phyloP scores from a whole-genome alignment of 1,140 invertebrate species.

The Eriocheir sinensis region DNA sequence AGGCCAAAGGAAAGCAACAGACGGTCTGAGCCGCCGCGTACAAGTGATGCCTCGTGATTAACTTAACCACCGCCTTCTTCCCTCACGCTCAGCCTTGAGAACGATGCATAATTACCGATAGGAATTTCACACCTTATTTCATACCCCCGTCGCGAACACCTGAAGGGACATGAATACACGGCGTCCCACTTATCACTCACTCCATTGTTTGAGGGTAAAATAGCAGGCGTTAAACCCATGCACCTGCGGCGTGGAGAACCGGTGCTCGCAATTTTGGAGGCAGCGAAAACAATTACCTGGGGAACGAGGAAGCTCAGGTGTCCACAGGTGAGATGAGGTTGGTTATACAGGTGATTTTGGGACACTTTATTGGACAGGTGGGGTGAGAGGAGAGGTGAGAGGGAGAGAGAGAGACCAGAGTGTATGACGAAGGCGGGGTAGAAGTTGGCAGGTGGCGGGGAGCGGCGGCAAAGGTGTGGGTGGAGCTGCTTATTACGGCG shows the following conservation, averaged over 20 bases:
- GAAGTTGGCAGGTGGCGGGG: not conserved
- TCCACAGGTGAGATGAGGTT: not conserved
- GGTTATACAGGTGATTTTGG: not conserved
- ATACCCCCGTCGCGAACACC: not conserved
- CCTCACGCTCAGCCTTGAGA: not conserved
- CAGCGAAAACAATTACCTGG: not conserved
- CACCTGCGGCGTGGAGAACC: not conserved
- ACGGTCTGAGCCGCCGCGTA: too few species aligned
- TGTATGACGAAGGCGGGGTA: not conserved
- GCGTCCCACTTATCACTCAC: not conserved
- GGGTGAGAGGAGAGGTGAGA: not conserved
- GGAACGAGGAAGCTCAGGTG: not conserved
- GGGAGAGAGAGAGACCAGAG: not conserved
- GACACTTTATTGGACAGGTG: not conserved
- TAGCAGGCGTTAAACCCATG: not conserved
- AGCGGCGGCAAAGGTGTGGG: not conserved
- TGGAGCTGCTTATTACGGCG: not conserved
- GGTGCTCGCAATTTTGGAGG: not conserved
- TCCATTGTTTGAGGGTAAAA: not conserved
- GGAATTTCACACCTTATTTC: constrained; percentile 13
- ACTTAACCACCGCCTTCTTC: not conserved
- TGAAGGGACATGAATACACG: not conserved
- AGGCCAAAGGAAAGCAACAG: too few species aligned
- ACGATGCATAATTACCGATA: not conserved
- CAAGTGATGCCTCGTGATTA: too few species aligned